Percentiles rank a stretch among this genome's conserved stretches.
These are phyloP conservation scores for Thecophora atra DNA, from an alignment of 2,888 invertebrate species.

Conservation along the genomic window DNA sequence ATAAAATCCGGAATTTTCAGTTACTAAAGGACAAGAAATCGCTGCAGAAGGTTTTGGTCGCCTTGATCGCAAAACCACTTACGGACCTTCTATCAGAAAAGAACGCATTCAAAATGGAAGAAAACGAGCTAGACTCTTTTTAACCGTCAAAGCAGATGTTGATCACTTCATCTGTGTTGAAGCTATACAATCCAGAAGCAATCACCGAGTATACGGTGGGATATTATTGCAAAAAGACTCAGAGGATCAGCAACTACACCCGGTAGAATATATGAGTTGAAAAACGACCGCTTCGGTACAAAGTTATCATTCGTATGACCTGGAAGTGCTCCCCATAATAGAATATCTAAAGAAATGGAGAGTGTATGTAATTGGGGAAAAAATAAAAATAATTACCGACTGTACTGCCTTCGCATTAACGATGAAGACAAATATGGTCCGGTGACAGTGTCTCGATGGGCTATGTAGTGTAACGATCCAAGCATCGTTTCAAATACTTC, in stretches of 20 bases:
- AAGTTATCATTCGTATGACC: slow-evolving; percentile 46
- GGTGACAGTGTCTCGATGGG: slow-evolving; percentile 34
- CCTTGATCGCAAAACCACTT: slow-evolving; percentile 38
- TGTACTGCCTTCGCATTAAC: slow-evolving; percentile 48
- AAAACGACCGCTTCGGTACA: slow-evolving; percentile 39
- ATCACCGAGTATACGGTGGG: slow-evolving; percentile 47
- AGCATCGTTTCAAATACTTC: too few species aligned
- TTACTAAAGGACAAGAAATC: slow-evolving; percentile 34
- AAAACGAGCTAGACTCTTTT: slow-evolving; percentile 37
- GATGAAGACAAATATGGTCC: slow-evolving; percentile 38
- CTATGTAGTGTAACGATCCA: too few species aligned
- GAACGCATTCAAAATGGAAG: slow-evolving; percentile 39
- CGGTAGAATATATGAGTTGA: slow-evolving; percentile 42
- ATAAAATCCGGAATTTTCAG: slow-evolving; percentile 38
- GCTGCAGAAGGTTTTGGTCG: slow-evolving; percentile 39
- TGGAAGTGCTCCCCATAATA: slow-evolving; percentile 44
- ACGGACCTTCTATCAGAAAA: slow-evolving; percentile 44
- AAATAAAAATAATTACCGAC: slow-evolving; percentile 54
- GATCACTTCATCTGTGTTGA: slow-evolving; percentile 38
- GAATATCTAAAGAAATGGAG: slow-evolving; percentile 45
- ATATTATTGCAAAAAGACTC: slow-evolving; percentile 42
- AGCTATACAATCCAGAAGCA: slow-evolving; percentile 41
- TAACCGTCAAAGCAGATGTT: slow-evolving; percentile 38
- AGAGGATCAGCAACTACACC: slow-evolving; percentile 38
- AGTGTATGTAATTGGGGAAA: slow-evolving; percentile 51